Evolutionary conservation across 2,797 vertebrate genomes (phyloP).

Genomic region (Arctocebus calabarensis): DNA sequence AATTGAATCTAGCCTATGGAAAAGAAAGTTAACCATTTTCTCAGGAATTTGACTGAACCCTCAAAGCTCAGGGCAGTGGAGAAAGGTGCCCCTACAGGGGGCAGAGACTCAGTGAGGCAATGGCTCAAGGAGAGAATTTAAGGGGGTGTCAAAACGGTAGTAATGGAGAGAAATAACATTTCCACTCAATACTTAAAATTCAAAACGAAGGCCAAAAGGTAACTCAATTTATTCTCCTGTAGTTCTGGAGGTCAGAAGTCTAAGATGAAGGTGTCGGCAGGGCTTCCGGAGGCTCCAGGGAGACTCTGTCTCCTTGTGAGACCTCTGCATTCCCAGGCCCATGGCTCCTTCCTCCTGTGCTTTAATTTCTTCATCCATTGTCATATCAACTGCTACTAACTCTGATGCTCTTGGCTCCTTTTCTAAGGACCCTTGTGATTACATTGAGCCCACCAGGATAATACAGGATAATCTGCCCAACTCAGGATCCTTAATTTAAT

Average conservation of each 20-base stretch:
- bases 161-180: background rate
- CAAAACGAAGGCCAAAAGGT: background rate
- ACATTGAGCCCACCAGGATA: no score
- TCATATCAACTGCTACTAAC: background rate
- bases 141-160: background rate
- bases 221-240: background rate
- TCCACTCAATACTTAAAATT: background rate
- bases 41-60: background rate
- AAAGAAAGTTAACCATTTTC: background rate
- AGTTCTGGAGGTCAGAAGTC: no score
- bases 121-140: background rate
- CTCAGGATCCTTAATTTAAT: background rate
- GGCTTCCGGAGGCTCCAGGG: background rate
- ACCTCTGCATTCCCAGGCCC: background rate
- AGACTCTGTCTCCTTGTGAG: background rate
- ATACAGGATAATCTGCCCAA: background rate
- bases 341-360: background rate
- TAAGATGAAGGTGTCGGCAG: no score
- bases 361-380: background rate
- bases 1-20: background rate
- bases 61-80: background rate
- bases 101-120: background rate
- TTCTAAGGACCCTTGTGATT: background rate
- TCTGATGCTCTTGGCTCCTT: background rate
- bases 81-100: accelerated